phyloP scores from a whole-genome alignment of 1,140 invertebrate genomes.

The Ptiloglossa arizonensis region DNA sequence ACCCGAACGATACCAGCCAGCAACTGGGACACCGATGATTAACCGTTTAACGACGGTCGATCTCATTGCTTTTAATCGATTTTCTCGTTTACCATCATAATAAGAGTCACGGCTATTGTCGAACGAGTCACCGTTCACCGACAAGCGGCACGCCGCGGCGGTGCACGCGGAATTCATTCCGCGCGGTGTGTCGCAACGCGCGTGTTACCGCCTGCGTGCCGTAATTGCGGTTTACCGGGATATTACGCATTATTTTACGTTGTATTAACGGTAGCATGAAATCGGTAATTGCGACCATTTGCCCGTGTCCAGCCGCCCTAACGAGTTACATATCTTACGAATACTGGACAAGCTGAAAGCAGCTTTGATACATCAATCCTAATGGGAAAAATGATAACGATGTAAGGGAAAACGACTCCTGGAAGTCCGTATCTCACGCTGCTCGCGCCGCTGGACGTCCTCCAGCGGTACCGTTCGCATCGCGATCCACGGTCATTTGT shows the following conservation, averaged over 20 bases:
- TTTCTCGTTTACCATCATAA: neutral
- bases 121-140: neutral
- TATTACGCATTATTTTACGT: constrained; percentile 56
- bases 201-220: constrained; percentile 19
- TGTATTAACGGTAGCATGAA: constrained; percentile 67
- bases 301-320: constrained; percentile 31
- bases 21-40: constrained; percentile 2
- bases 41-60: neutral
- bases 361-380: constrained; percentile 45
- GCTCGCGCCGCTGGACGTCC: constrained; percentile 33
- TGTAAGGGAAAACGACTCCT: constrained; percentile 45
- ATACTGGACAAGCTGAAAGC: constrained; percentile 49
- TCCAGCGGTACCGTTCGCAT: neutral
- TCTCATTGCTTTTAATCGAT: constrained; percentile 15
- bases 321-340: constrained; percentile 51
- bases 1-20: neutral
- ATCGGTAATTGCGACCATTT: constrained; percentile 61
- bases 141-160: neutral
- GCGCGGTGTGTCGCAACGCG: neutral
- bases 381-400: constrained; percentile 47
- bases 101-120: constrained; percentile 1
- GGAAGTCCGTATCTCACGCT: constrained; percentile 40
- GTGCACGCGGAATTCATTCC: constrained; percentile 20
- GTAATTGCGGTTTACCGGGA: constrained; percentile 50
- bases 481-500: constrained; percentile 30